Percentiles rank a stretch among this genome's conserved stretches.
Conservation (phyloP, 2,797 vertebrate genomes). For the Rhodeus uyekii region DNA sequence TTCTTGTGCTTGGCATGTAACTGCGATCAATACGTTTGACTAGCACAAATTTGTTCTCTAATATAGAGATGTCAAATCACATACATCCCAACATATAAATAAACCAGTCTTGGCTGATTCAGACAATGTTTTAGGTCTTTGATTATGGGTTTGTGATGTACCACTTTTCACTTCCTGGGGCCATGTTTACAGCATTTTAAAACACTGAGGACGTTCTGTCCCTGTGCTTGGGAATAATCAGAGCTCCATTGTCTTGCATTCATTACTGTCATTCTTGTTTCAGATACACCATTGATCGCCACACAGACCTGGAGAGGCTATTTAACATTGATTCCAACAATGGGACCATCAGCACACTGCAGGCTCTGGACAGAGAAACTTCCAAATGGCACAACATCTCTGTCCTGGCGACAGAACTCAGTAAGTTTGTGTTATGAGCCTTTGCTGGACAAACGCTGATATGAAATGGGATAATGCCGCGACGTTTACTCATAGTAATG, state of each 20-base stretch:
- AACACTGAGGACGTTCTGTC: constrained; percentile 17
- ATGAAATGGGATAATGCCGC: neutral
- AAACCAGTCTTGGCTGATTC: constrained; percentile 45
- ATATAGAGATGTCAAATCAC: constrained; percentile 42
- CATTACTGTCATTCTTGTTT: constrained; percentile 44
- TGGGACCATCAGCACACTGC: constrained; percentile 90
- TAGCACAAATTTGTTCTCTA: constrained; percentile 23
- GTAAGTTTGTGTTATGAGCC: constrained; percentile 72
- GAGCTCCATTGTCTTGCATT: constrained; percentile 45
- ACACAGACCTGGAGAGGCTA: constrained; percentile 89
- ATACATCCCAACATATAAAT: constrained; percentile 19
- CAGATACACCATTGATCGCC: constrained; percentile 94
- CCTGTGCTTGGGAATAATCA: constrained; percentile 33
- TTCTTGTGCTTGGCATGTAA: constrained; percentile 10
- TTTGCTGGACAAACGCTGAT: neutral
- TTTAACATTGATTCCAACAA: constrained; percentile 92
- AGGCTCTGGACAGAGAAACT: constrained; percentile 90
- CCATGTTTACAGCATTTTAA: constrained; percentile 33
- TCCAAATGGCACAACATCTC: constrained; percentile 96
- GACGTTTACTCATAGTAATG: neutral
- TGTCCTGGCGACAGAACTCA: constrained; percentile 91
- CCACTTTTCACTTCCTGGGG: constrained; percentile 13
- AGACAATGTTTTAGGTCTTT: constrained; percentile 28
- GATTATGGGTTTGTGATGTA: constrained; percentile 45
- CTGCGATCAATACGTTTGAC: constrained; percentile 15